Base-by-base conservation (phyloP, 2,888 invertebrate species). In the Chouioia cunea region DNA sequence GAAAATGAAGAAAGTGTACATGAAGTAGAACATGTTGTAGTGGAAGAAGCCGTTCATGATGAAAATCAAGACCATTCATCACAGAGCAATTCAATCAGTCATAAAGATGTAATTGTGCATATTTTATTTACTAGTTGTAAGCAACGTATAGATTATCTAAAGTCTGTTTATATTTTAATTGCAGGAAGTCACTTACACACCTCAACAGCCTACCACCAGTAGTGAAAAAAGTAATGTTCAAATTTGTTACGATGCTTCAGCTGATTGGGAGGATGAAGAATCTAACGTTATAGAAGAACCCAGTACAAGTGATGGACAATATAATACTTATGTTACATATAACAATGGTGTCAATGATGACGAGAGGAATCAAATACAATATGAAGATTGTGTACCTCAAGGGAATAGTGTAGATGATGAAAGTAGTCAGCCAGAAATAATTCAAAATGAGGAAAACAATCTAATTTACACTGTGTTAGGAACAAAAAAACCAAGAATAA, bases 191-290 rank as follows among this genome's bases (percentile, higher is more conserved):
- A 22, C 65, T 44, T 66, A 63, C 56, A 43, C 14, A n/a, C n/a
- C 18, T n/a, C 53, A 53, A 4, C 60, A 65, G 18, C 3, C 36
- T 4, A 8, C 23, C 43, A 36, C 14, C 16, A 66, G 22, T 14
- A 65, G 68, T 16, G 76, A 75, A 54, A 72, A 43, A 52, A 73
- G 43, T 52, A 71, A 66, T 47, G 79, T 79, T 36, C 79, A 79
- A 65, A 59, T 83, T 54, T 73, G 77, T 0, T 85, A 85, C 43
- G 82, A 85, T 65, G 80, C 81, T 0, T 80, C 81, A 4, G 83
- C 84, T 57, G 85, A 85, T 70, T 85, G 85, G 85, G 81, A 83
- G 60, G 84, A 84, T 20, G 85, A 85, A 52, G 85, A 84, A 0
- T 71, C 77, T 47, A 27, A 59, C 47, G 12, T 22, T 15, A 15